Conservation (phyloP, 53 echinoderm and acorn worm genomes). For the Echinometra lucunter region DNA sequence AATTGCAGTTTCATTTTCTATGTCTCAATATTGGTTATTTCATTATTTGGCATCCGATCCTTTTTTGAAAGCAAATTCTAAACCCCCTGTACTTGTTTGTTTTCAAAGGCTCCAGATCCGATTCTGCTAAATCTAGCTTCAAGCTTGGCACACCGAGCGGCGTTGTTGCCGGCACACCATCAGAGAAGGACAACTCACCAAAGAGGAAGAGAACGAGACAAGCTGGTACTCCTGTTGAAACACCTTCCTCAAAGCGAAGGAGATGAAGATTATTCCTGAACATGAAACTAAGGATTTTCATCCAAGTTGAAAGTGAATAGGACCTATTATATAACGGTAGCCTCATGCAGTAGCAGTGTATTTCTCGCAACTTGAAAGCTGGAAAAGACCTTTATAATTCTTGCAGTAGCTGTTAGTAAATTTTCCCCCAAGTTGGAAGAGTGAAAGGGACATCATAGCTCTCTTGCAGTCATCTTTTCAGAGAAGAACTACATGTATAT, state of each 20-base stretch:
- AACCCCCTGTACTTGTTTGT: neutral
- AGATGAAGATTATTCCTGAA: slow-evolving; percentile 67
- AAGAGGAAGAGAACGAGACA: slow-evolving; percentile 95
- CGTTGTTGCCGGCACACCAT: slow-evolving; percentile 67
- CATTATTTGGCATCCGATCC: neutral
- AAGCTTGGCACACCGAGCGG: slow-evolving; percentile 68
- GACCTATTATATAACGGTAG: neutral
- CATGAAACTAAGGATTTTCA: neutral
- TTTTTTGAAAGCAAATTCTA: neutral
- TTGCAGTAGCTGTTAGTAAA: neutral
- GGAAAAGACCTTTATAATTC: neutral
- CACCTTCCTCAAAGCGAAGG: slow-evolving; percentile 74
- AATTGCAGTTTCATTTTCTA: too few species aligned
- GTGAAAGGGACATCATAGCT: too few species aligned
- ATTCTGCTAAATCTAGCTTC: slow-evolving; percentile 73
- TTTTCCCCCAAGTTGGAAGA: too few species aligned
- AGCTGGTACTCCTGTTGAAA: slow-evolving; percentile 81
- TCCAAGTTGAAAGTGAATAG: neutral
- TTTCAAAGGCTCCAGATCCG: slow-evolving; percentile 63
- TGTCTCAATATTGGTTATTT: neutral
- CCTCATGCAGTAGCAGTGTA: neutral
- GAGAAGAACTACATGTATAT: neutral
- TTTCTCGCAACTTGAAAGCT: neutral
- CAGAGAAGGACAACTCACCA: slow-evolving; percentile 87
- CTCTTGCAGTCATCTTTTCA: neutral